Base-by-base conservation (phyloP, 2,888 invertebrate species). In the Brenthis hecate region DNA sequence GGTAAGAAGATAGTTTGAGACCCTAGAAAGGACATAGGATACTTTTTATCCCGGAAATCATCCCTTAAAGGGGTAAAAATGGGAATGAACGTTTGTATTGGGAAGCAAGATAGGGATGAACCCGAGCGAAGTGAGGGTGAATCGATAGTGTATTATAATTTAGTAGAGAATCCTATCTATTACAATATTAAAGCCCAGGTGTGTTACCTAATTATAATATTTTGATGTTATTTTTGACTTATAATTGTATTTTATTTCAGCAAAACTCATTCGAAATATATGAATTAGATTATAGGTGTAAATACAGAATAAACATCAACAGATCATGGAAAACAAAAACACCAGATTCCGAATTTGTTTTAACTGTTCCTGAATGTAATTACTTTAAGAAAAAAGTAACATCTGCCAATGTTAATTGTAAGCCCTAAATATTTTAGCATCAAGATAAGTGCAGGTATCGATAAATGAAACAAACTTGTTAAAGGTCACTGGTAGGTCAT, bases 211-310 rank as follows among this genome's bases (percentile, higher is more conserved):
- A 32, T 16, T n/a, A n/a, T 32, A 51, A 51, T 51, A 13, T 61
- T 8, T 43, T 11, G 36, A 43, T 43, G 36, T 43, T 28, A 28
- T 28, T 28, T 4, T 28, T 28, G 28, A 28, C 28, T 28, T 4
- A 28, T 13, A 43, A 57, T 58, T 47, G 43, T 23, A 1, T 50
- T 61, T 53, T 53, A 47, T 93, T 91, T 67, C 86, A 94, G 94
- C 86, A 87, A 77, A 85, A 91, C 1, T 85, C 89, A 36, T 94
- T 94, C 74, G 94, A 94, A 77, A 85, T 94, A 47, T 93, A 93
- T 77, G 94, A 94, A 77, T 80, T 94, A 64, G 91, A 93, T 66
- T 94, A 94, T 77, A 87, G 91, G 69, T 94, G 94, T 85, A 91
- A 88, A 73, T 94, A 94, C 78, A 83, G 86, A 75, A 92, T 94